Percentiles rank a stretch among this genome's conserved stretches.
phyloP scores from a whole-genome alignment of 2,797 vertebrate species.

The Pseudochirops corinnae region DNA sequence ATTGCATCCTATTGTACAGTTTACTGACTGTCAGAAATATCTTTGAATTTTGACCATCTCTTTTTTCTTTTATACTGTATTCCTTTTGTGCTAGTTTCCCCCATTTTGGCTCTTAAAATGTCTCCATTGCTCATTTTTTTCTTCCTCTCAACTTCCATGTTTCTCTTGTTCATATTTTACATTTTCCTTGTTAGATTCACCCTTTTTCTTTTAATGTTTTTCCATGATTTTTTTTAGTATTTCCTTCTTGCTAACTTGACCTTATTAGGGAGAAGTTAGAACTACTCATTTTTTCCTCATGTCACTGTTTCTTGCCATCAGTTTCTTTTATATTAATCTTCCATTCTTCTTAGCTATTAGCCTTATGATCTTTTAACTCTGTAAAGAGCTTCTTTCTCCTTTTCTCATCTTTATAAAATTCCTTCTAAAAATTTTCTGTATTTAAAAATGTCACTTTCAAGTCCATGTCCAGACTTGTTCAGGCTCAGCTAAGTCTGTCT shows the following conservation, averaged over 20 bases:
- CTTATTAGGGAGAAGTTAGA: slow-evolving; percentile 35
- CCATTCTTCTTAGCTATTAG: background rate
- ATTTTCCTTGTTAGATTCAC: slow-evolving; percentile 20
- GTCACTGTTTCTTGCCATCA: slow-evolving; percentile 28
- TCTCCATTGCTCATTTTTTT: slow-evolving; percentile 19
- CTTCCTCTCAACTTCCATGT: background rate
- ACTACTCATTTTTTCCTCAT: slow-evolving; percentile 43
- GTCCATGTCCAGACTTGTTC: background rate
- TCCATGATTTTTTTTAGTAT: background rate
- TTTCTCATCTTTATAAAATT: slow-evolving; percentile 36
- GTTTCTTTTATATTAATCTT: slow-evolving; percentile 45
- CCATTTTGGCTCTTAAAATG: slow-evolving; percentile 24
- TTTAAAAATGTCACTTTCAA: background rate
- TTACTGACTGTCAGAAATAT: slow-evolving; percentile 12
- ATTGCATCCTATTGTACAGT: background rate
- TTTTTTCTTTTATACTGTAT: background rate
- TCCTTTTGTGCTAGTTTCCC: slow-evolving; percentile 28
- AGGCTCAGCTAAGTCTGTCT: background rate
- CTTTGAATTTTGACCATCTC: background rate
- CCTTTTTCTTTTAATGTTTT: background rate
- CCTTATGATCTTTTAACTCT: slow-evolving; percentile 7
- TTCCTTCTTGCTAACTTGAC: slow-evolving; percentile 20
- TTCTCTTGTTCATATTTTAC: slow-evolving; percentile 29
- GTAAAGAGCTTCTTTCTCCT: background rate
- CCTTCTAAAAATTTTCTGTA: slow-evolving; percentile 14